phyloP scores from a whole-genome alignment of 2,113 vertebrate genomes.

The Oxyruncus cristatus region DNA sequence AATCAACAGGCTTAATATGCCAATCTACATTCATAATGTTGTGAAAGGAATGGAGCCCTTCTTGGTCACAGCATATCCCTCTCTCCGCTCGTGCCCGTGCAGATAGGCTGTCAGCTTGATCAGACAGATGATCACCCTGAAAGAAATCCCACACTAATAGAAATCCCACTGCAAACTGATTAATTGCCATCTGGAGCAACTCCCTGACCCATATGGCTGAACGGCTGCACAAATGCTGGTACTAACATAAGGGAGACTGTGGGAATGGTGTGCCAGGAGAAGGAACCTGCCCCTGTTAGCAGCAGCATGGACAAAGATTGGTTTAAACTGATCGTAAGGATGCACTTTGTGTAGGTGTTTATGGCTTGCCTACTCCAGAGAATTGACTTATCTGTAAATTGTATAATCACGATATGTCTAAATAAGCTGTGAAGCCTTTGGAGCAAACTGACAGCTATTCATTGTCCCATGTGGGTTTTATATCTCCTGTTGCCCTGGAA shows the following conservation, averaged over 20 bases:
- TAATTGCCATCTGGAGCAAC: conserved; percentile 25
- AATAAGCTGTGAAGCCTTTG: not conserved
- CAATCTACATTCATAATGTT: not conserved
- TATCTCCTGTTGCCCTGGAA: not conserved
- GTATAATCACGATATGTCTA: not conserved
- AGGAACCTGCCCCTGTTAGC: not conserved
- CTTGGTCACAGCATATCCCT: not conserved
- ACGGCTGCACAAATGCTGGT: not conserved
- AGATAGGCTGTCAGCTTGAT: not conserved
- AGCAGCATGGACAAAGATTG: not conserved
- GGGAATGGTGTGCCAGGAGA: not conserved
- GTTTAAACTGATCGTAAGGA: not conserved
- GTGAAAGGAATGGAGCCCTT: not conserved
- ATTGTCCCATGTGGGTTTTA: not conserved
- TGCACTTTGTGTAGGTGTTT: not conserved
- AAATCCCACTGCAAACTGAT: conserved; percentile 4
- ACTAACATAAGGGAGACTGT: not conserved
- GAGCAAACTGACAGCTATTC: not conserved
- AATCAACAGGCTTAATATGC: not conserved
- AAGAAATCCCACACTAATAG: not conserved
- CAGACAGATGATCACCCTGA: not conserved
- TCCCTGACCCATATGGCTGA: conserved; percentile 20
- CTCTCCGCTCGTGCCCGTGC: not conserved
- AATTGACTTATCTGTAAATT: not conserved
- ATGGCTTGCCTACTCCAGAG: not conserved